phyloP scores from a whole-genome alignment of 2,113 vertebrate genomes.

The Brachirus orientalis region DNA sequence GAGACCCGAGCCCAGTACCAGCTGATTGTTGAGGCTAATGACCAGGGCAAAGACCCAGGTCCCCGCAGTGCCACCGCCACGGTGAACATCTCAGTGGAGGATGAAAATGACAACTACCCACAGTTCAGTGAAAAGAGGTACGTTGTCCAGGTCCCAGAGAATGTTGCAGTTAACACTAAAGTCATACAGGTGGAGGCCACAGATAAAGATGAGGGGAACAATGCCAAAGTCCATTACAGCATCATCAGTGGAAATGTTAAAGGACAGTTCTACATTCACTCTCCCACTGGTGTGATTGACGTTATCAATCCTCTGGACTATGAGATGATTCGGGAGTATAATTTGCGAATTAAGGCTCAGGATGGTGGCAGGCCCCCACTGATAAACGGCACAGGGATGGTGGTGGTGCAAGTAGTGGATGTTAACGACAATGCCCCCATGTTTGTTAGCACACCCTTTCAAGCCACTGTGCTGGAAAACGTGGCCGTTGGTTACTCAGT shows the following conservation, averaged over 20 bases:
- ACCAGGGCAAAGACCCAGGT: slow-evolving; percentile 92
- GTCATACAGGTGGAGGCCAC: slow-evolving; percentile 92
- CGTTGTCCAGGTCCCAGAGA: slow-evolving; percentile 89
- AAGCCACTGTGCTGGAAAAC: slow-evolving; percentile 92
- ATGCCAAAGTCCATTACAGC: slow-evolving; percentile 94
- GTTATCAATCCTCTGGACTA: slow-evolving; percentile 95
- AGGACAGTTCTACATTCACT: slow-evolving; percentile 96
- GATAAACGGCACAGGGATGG: slow-evolving; percentile 93
- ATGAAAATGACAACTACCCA: slow-evolving; percentile 96
- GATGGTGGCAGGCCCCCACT: slow-evolving; percentile 94
- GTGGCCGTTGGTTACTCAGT: slow-evolving; percentile 92
- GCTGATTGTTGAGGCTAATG: slow-evolving; percentile 93
- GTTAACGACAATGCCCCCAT: slow-evolving; percentile 96
- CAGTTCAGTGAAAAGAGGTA: slow-evolving; percentile 96
- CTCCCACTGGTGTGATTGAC: slow-evolving; percentile 90
- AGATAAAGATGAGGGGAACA: slow-evolving; percentile 90
- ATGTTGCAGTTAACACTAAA: slow-evolving; percentile 88
- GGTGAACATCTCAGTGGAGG: slow-evolving; percentile 91
- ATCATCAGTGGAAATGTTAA: slow-evolving; percentile 95
- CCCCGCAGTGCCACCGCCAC: slow-evolving; percentile 91
- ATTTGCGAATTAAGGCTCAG: slow-evolving; percentile 93
- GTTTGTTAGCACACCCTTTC: slow-evolving; percentile 98
- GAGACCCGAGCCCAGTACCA: slow-evolving; percentile 87
- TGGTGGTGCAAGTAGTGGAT: slow-evolving; percentile 92
- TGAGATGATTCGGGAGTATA: slow-evolving; percentile 92